Evolutionary conservation across 1,140 invertebrate genomes (phyloP).

Genomic region (Drosophila melanogaster): DNA sequence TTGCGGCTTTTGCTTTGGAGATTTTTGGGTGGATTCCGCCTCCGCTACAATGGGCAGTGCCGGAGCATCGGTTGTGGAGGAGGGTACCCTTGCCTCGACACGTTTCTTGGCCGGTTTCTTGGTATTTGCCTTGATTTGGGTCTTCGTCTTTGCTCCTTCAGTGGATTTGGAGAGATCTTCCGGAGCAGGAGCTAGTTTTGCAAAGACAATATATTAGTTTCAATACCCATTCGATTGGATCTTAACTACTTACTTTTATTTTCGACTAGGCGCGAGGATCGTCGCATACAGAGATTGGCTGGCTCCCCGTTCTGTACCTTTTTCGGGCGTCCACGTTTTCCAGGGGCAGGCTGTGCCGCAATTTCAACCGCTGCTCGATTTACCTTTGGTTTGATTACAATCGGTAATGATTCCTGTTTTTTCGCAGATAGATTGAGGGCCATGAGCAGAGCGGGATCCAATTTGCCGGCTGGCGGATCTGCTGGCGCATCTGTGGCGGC

Average conservation of each 20-base stretch:
- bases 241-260: conserved; percentile 45
- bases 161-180: conserved; percentile 22
- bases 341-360: conserved; percentile 56
- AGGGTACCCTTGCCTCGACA: conserved; percentile 31
- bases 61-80: not conserved
- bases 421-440: conserved; percentile 74
- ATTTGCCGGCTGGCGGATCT: conserved; percentile 8
- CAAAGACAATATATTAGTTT: not conserved
- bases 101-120: conserved; percentile 66
- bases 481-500: not conserved
- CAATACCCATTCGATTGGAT: not conserved
- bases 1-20: conserved; percentile 13
- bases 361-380: conserved; percentile 60
- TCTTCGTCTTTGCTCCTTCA: not conserved
- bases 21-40: conserved; percentile 52
- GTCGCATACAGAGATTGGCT: conserved; percentile 33
- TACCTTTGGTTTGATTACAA: conserved; percentile 20
- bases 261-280: conserved; percentile 56
- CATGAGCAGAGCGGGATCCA: conserved; percentile 61
- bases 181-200: conserved; percentile 4
- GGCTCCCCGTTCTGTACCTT: conserved; percentile 10
- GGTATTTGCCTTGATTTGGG: conserved; percentile 23
- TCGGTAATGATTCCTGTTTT: conserved; percentile 43
- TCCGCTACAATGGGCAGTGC: conserved; percentile 45
- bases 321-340: conserved; percentile 59